Evolutionary conservation across 2,888 invertebrate species (phyloP), one percentile per base, ranked within the genome.

Genomic region (Lasioglossum calceatum): DNA sequence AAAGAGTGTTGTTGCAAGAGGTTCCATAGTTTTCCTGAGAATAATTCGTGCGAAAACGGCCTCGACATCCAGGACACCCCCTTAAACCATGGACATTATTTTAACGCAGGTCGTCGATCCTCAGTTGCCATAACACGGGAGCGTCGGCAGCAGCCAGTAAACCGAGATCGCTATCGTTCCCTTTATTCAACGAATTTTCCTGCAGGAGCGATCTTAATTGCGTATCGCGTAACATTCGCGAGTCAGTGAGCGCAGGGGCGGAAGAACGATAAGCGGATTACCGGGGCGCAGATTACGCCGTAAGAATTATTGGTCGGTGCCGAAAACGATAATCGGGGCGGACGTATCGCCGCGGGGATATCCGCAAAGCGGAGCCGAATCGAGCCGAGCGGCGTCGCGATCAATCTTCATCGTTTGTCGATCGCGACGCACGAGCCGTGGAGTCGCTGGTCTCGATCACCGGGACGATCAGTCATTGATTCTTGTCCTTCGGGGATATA

Each of bases 341-440:
- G 81, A 79, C 58, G 77, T 77, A 79, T 79, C 79, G 36, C 71
- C 23, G 23, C 54, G 19, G 54, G 23, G 58, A 10, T 27, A 61
- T 61, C 61, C 54, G 54, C 23, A 8, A 8, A 54, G 23, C 54
- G 8, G 54, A 54, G 54, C 23, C 42, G 19, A 4, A 27, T 12
- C 50, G 50, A 50, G 42, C 27, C 42, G 19, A 4, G 61, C 14
- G 54, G 70, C 78, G 73, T 74, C 42, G 80, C 87, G 88, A 93
- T 92, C 92, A 91, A 93, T 93, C 92, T 92, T 92, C 92, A 92
- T 93, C 90, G 90, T 87, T 91, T 85, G 85, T 64, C 86, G 87
- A 88, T 88, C 84, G 71, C 75, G 61, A 50, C 54, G 44, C 74
- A 61, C 77, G 67, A 67, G 71, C 54, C 71, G 67, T n/a, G 27